Conservation (phyloP, 2,888 invertebrate species). For the Entomobrya multifasciata region DNA sequence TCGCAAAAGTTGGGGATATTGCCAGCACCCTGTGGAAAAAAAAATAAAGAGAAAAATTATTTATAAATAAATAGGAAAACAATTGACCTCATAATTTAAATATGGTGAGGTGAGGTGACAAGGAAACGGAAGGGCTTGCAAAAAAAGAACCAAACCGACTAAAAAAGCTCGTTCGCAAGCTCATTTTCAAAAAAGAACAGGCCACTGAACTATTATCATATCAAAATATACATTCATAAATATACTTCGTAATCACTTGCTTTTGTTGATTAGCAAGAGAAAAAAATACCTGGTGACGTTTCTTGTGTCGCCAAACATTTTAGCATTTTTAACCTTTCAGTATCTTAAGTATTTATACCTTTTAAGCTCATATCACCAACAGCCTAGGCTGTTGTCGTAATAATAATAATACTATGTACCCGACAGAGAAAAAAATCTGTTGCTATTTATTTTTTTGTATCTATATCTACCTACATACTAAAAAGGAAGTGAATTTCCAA, state of each 20-base stretch:
- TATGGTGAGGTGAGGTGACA: too few relatives aligned
- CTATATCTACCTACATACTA: conserved; percentile 54
- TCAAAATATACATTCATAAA: too few relatives aligned
- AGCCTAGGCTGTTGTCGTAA: not conserved
- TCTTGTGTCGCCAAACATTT: too few relatives aligned
- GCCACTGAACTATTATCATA: conserved; percentile 33
- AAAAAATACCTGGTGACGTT: too few relatives aligned
- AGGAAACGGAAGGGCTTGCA: not conserved
- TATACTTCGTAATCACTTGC: too few relatives aligned
- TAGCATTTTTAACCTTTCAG: not conserved
- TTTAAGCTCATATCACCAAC: conserved; percentile 29
- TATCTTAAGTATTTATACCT: conserved; percentile 47
- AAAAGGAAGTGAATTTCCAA: conserved; percentile 55
- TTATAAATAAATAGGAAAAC: not conserved
- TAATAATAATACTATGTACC: too few relatives aligned
- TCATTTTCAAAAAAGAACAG: too few relatives aligned
- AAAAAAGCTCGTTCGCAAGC: not conserved
- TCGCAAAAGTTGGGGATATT: conserved; percentile 96
- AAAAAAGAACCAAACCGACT: not conserved
- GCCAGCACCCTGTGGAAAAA: conserved; percentile 87
- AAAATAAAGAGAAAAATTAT: conserved; percentile 56
- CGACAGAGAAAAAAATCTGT: conserved; percentile 19
- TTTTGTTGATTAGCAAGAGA: conserved; percentile 33
- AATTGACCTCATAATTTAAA: not conserved
- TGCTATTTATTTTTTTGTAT: too few relatives aligned